Base-by-base conservation (phyloP, 2,888 invertebrate species). In the Trachelus iudaicus region DNA sequence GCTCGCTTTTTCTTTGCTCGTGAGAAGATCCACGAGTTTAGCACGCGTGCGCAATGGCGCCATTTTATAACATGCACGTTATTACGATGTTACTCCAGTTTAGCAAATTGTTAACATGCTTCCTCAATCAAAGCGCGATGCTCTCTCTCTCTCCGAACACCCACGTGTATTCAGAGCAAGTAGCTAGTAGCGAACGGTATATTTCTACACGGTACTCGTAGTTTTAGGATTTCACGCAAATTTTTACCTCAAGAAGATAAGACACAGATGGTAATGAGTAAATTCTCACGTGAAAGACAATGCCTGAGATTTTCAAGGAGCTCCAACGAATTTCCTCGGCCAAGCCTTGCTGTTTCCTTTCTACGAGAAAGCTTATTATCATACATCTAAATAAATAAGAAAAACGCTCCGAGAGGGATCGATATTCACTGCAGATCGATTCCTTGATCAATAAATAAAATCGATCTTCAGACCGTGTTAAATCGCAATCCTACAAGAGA, bases 61-160 rank as follows among this genome's bases (percentile, higher is more conserved):
- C 56, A 23, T 23, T 15, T 23, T 56, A 56, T 71, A 71, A 71
- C 11, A 34, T 31, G 9, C 71, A 33, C 31, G 13, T 83, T 84
- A 84, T 84, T 84, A 84, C 84, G 81, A 82, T 80, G 81, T 83
- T 83, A 82, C 81, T 83, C 83, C 83, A 84, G 84, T 85, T 84
- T 83, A 84, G 83, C 84, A 84, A 84, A 85, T 84, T 83, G 84
- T 83, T 84, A 81, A 78, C 84, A 83, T 81, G 81, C 83, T 79
- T 80, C 83, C 75, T 83, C 84, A 84, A 84, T 83, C 84, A 78
- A 80, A 74, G 79, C 73, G 78, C 81, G 81, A 83, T 83, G 79
- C 84, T 83, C 83, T 81, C 81, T 76, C 83, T 76, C 74, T 80
- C 83, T 77, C 73, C 76, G 77, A 76, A 75, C 84, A 84, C 84